Conservation (phyloP, 2,888 invertebrate genomes). For the Acleris literana region DNA sequence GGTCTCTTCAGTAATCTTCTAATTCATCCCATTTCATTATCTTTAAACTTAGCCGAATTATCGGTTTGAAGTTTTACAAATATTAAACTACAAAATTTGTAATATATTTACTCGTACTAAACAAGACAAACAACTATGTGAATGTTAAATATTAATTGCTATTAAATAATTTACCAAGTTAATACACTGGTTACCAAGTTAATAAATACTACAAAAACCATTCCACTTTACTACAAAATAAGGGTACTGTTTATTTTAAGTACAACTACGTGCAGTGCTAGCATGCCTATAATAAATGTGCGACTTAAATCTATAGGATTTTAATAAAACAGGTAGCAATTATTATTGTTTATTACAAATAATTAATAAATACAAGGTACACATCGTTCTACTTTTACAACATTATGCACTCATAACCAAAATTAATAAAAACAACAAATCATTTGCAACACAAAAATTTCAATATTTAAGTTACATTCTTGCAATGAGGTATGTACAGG, state of each 20-base stretch:
- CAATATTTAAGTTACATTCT: slow-evolving; percentile 9
- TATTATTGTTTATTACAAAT: slow-evolving; percentile 66
- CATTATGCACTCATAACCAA: slow-evolving; percentile 54
- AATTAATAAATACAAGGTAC: slow-evolving; percentile 67
- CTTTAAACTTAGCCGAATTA: no score
- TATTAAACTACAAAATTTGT: no score
- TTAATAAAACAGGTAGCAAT: slow-evolving; percentile 67
- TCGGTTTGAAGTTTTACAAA: no score
- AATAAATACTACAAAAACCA: neutral
- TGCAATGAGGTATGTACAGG: slow-evolving; percentile 19
- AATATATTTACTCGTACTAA: no score
- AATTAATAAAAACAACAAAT: slow-evolving; percentile 47
- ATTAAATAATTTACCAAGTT: no score
- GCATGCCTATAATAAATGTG: slow-evolving; percentile 49
- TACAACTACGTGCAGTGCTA: slow-evolving; percentile 43
- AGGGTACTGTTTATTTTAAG: neutral
- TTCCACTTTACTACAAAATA: neutral
- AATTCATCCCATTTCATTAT: no score
- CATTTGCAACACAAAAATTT: slow-evolving; percentile 44
- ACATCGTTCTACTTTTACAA: slow-evolving; percentile 54
- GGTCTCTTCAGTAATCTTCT: no score
- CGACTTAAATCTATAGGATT: slow-evolving; percentile 42
- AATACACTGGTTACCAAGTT: no score
- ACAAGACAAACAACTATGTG: no score
- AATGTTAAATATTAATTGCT: no score